Evolutionary conservation across 2,797 vertebrate genomes (phyloP), one percentile per base, ranked within the genome.

Genomic region (Perdix hodgsoniae): DNA sequence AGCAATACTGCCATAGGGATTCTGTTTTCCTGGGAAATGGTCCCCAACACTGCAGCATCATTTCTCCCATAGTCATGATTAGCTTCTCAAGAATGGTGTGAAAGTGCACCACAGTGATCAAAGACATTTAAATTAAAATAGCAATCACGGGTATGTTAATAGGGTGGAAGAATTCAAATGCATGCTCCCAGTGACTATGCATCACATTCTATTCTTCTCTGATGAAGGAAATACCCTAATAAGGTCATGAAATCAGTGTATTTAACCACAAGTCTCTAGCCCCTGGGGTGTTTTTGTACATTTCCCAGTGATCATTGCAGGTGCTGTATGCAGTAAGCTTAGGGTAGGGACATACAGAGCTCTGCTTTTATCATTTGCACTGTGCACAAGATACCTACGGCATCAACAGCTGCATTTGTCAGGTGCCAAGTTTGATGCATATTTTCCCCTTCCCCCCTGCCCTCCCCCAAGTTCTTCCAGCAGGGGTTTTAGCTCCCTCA

Each of bases 401-500:
- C 42, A 54, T 15, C 83, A 90, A 73, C 49, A 74, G 71, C 77
- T 81, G 27, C 24, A 63, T 63, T 83, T 71, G 35, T 80, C 63
- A 52, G 78, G 66, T 64, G 72, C 44, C 33, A 57, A n/a, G 60
- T 78, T 83, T 52, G 33, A 47, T 45, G 31, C 7, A 12, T 27
- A 64, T 70, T 88, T 86, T 74, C 52, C 9, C 14, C 42, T 37
- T 31, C 12, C 23, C 39, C 11, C n/a, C 14, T 49, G 7, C 11
- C 8, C 26, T 35, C 24, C 24, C 29, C 12, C 1, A 35, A 33
- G 19, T 70, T 91, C 63, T 78, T 80, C 76, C 82, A 78, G 33
- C n/a, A 64, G 63, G 66, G 76, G 69, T 92, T 95, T 94, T 89
- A 40, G 49, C 63, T 14, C 29, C 52, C 63, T 75, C 76, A 80